A percentile compares a stretch with the other conserved stretches of the same genome.
Conservation (phyloP, 2,113 vertebrate genomes). For the Eulemur rufifrons region DNA sequence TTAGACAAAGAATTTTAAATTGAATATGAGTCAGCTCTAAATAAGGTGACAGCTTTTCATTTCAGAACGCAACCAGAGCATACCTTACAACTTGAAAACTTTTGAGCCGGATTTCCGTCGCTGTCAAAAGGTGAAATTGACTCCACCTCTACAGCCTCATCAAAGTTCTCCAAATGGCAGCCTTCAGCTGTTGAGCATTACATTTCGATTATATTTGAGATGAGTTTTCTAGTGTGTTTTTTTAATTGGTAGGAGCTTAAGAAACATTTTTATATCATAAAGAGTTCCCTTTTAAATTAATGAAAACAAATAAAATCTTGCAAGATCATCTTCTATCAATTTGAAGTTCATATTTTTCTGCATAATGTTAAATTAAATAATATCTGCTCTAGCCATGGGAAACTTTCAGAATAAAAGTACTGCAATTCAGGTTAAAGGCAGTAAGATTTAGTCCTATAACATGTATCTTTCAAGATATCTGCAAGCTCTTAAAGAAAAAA, state of each 20-base stretch:
- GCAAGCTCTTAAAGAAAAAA: conserved; percentile 35
- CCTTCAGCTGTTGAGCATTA: conserved; percentile 31
- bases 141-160: conserved; percentile 34
- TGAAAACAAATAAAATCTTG: conserved; percentile 77
- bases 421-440: conserved; percentile 5
- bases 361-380: conserved; percentile 79
- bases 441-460: conserved; percentile 51
- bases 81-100: background rate
- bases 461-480: conserved; percentile 12
- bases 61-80: conserved; percentile 5
- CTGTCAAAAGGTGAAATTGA: conserved; percentile 50
- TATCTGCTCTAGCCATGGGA: conserved; percentile 65
- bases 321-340: conserved; percentile 57
- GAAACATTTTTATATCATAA: conserved; percentile 57
- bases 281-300: conserved; percentile 76
- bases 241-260: conserved; percentile 57
- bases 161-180: conserved; percentile 48
- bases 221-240: conserved; percentile 42
- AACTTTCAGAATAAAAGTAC: conserved; percentile 66
- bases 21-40: background rate
- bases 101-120: background rate
- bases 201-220: conserved; percentile 48
- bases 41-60: background rate
- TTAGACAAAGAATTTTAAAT: conserved; percentile 2
- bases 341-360: conserved; percentile 72